Evolutionary conservation across 2,113 vertebrate species (phyloP).

Genomic region (Pantherophis guttatus): DNA sequence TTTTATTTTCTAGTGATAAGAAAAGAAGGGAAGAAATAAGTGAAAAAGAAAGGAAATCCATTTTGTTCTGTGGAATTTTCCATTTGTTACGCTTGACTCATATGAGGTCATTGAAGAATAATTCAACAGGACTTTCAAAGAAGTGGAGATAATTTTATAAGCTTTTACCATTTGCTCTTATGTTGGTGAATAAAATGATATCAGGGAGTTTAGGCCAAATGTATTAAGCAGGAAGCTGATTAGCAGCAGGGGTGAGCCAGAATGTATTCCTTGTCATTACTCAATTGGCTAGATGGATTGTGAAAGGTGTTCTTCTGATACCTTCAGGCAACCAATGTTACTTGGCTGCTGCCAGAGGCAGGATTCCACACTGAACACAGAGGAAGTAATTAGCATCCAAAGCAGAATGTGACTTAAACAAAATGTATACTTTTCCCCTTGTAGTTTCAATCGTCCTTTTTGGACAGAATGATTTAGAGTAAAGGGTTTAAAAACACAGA

Average conservation of each 20-base stretch:
- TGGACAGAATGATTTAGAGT: background rate
- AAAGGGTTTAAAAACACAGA: background rate
- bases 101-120: background rate
- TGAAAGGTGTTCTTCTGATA: background rate
- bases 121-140: conserved; percentile 16
- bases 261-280: background rate
- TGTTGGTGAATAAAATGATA: background rate
- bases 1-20: background rate
- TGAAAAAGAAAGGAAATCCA: conserved; percentile 1
- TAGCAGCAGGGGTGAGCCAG: conserved; percentile 7
- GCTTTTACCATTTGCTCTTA: conserved; percentile 30
- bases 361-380: background rate
- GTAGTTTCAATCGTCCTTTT: background rate
- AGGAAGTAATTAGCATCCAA: background rate
- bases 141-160: conserved; percentile 10
- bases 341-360: background rate
- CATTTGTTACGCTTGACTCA: background rate
- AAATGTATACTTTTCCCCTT: background rate
- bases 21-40: background rate
- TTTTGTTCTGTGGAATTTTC: background rate
- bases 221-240: conserved; percentile 2
- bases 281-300: background rate
- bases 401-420: background rate
- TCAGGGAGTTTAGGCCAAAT: conserved; percentile 5
- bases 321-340: background rate